phyloP scores from a whole-genome alignment of 2,113 vertebrate genomes.

The Marmota flaviventris region DNA sequence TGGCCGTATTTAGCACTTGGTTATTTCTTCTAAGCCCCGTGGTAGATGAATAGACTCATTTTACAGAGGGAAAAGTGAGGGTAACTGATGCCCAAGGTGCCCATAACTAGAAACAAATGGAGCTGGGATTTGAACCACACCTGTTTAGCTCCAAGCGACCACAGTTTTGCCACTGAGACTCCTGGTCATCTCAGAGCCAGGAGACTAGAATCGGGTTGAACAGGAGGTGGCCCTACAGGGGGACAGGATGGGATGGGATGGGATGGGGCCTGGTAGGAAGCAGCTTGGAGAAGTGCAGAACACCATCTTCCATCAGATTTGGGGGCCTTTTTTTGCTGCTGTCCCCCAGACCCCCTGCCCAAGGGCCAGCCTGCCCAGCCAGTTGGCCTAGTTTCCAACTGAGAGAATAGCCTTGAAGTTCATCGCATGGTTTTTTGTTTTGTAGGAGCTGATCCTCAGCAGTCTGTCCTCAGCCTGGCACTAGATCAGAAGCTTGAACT shows the following conservation, averaged over 20 bases:
- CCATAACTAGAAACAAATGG: neutral
- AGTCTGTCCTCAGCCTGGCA: neutral
- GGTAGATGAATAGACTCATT: neutral
- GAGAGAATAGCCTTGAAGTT: neutral
- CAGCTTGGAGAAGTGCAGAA: neutral
- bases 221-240: neutral
- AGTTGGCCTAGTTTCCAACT: neutral
- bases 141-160: neutral
- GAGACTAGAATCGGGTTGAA: accelerated
- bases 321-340: neutral
- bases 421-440: neutral
- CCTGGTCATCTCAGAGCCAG: neutral
- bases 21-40: accelerated
- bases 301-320: no score
- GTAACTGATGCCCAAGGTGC: no score
- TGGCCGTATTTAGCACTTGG: accelerated
- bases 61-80: neutral
- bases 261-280: accelerated
- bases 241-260: no score
- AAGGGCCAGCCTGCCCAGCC: neutral
- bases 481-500: neutral
- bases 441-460: neutral
- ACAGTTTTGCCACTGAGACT: neutral
- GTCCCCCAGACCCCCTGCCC: accelerated
- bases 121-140: neutral